A percentile compares a stretch with the other conserved stretches of the same genome.
phyloP scores from a whole-genome alignment of 2,888 invertebrate genomes.

The Agrochola lota region DNA sequence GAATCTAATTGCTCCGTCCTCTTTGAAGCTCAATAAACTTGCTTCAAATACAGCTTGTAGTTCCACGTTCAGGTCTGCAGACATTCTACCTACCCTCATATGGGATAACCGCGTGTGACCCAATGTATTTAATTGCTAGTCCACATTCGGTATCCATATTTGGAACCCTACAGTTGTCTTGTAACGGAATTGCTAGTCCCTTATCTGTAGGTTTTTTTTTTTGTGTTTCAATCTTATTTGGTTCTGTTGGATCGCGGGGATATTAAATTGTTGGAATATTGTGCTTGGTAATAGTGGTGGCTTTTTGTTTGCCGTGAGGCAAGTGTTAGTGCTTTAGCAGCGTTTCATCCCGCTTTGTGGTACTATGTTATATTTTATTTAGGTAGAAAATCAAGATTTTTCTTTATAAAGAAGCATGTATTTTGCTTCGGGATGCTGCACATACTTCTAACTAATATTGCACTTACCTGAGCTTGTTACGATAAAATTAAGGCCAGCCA shows the following conservation, averaged over 20 bases:
- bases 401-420: not conserved
- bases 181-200: slow-evolving; percentile 63
- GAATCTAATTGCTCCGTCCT: slow-evolving; percentile 52
- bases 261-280: slow-evolving; percentile 44
- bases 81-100: slow-evolving; percentile 54
- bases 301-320: slow-evolving; percentile 12
- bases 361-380: not conserved
- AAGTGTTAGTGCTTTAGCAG: not conserved
- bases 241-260: slow-evolving; percentile 1
- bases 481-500: not conserved
- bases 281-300: slow-evolving; percentile 19
- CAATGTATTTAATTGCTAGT: slow-evolving; percentile 63
- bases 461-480: not conserved
- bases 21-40: slow-evolving; percentile 43
- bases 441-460: not conserved
- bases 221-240: slow-evolving; percentile 24
- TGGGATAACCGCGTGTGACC: slow-evolving; percentile 60
- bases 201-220: slow-evolving; percentile 48
- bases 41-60: slow-evolving; percentile 24
- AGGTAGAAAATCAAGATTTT: not conserved
- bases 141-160: slow-evolving; percentile 59
- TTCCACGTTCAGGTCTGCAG: slow-evolving; percentile 24
- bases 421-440: not conserved
- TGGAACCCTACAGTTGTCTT: slow-evolving; percentile 53
- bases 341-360: not conserved